Base-by-base conservation (phyloP, 2,797 vertebrate genomes). In the Psittacula derbiana region DNA sequence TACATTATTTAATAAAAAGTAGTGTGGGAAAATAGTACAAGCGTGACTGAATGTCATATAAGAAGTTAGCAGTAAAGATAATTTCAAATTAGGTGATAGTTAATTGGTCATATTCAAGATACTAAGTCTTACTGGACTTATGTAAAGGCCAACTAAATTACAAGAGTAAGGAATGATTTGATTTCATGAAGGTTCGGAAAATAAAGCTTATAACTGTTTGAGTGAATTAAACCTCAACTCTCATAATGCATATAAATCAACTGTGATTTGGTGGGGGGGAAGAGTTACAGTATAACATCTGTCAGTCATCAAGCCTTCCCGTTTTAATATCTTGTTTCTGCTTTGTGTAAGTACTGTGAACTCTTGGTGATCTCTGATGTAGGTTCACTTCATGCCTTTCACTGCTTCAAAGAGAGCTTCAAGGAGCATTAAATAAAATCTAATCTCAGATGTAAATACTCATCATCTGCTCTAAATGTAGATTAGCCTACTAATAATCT, bases 401-500 rank as follows among this genome's bases (percentile, higher is more conserved):
- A 62, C 75, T 55, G 53, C 80, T 86, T 79, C 69, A 71, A 71
- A 81, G 69, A 86, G 73, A 52, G 53, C 80, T 86, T 79, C 69
- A 71, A 71, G 84, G 69, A 86, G 73, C 79, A 83, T 94, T 94
- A 93, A 90, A 70, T 82, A 87, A 90, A 81, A 75, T 66, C 58
- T 86, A 86, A 88, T 94, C 92, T 88, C 31, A 8, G 46, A 81
- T 90, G 82, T 94, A 95, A 96, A 96, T 91, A 83, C 91, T 87
- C 69, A 55, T 94, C 79, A 96, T 93, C 93, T 15, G 36, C 62
- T 86, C 87, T 91, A 93, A 95, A 91, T 90, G 90, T 92, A 90
- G 93, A 86, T 96, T 96, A 94, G 75, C 79, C 76, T 71, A 19
- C 87, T 90, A 86, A 90, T 93, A 92, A 90, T 92, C 94, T 93